Conservation (phyloP, 2,888 invertebrate genomes). For the Orthosia gothica region DNA sequence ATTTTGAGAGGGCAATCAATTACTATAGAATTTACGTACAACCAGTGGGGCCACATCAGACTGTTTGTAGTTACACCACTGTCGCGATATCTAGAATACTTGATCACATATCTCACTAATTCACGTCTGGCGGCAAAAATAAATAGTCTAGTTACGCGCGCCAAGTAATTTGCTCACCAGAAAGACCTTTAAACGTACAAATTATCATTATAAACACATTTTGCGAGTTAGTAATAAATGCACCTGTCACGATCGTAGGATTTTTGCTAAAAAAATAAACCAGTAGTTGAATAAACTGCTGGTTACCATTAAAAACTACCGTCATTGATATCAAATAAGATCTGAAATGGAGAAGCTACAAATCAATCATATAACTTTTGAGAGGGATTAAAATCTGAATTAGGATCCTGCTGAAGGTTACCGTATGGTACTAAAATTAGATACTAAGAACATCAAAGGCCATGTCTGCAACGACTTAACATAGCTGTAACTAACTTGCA, state of each 20-base stretch:
- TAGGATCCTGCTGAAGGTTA: background rate
- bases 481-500: background rate
- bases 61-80: conserved; percentile 22
- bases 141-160: conserved; percentile 42
- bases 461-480: background rate
- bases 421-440: background rate
- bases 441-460: background rate
- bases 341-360: too few relatives aligned
- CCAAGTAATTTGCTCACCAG: conserved; percentile 55
- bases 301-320: background rate
- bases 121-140: conserved; percentile 27
- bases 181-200: conserved; percentile 47
- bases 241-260: conserved; percentile 14
- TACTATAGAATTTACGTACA: background rate
- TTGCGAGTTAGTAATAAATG: conserved; percentile 35
- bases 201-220: conserved; percentile 47
- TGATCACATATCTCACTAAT: conserved; percentile 42
- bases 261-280: background rate
- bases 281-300: background rate
- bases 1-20: conserved; percentile 1
- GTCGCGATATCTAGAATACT: conserved; percentile 22
- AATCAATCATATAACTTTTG: background rate
- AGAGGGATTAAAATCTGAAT: background rate
- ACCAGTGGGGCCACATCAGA: conserved; percentile 7
- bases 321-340: background rate